Percentiles rank a stretch among this genome's conserved stretches.
Conservation (phyloP, 2,888 invertebrate species). For the Tuberolachnus salignus region DNA sequence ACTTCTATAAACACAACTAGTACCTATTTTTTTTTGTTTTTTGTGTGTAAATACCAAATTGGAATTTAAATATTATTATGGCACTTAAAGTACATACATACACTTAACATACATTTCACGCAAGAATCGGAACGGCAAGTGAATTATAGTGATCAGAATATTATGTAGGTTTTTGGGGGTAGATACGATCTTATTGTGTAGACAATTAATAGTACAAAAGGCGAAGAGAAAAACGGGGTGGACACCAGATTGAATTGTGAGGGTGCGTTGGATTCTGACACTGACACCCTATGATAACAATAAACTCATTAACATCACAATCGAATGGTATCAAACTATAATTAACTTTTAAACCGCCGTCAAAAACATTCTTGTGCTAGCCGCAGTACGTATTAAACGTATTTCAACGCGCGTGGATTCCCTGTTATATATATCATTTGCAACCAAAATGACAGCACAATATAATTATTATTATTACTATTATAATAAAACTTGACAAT, state of each 20-base stretch:
- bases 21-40: too few species aligned
- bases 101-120: background rate
- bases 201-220: conserved; percentile 44
- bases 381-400: background rate
- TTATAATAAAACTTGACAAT: background rate
- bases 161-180: conserved; percentile 38
- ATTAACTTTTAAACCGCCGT: conserved; percentile 54
- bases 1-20: too few species aligned
- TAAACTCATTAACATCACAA: conserved; percentile 54
- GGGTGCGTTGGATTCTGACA: conserved; percentile 40
- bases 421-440: conserved; percentile 8
- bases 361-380: conserved; percentile 46
- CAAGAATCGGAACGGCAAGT: background rate
- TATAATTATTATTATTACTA: background rate
- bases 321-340: conserved; percentile 52
- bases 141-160: conserved; percentile 42
- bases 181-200: conserved; percentile 40
- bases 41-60: background rate
- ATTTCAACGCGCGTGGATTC: conserved; percentile 29
- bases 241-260: conserved; percentile 24
- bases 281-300: conserved; percentile 53
- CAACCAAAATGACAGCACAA: background rate
- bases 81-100: conserved; percentile 18
- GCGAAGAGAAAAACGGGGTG: conserved; percentile 18
- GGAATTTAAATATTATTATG: conserved; percentile 35